Evolutionary conservation across 2,888 invertebrate genomes (phyloP).

Genomic region (Sussaba pulchella): DNA sequence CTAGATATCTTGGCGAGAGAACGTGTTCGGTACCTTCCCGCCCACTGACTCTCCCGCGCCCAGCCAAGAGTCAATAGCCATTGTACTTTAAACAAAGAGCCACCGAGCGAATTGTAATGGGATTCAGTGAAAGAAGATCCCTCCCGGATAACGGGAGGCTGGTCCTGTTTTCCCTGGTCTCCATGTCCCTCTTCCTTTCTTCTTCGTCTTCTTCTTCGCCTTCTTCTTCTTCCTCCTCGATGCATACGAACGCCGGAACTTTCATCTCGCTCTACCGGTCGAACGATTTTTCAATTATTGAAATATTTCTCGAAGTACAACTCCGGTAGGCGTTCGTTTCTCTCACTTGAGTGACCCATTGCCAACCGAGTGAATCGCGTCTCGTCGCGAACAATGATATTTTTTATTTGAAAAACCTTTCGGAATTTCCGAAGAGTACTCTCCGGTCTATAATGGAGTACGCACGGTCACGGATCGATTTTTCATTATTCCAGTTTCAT

Average conservation of each 20-base stretch:
- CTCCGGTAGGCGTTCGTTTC: slow-evolving; percentile 26
- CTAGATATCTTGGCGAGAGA: slow-evolving; percentile 52
- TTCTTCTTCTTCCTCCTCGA: slow-evolving; percentile 2
- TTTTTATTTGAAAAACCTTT: slow-evolving; percentile 41
- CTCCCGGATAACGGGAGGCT: slow-evolving; percentile 58
- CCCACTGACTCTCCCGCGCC: slow-evolving; percentile 68
- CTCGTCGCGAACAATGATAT: slow-evolving; percentile 58
- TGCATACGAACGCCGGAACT: background rate
- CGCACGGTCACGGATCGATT: background rate
- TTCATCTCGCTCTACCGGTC: slow-evolving; percentile 42
- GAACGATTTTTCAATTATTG: slow-evolving; percentile 68
- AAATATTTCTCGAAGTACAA: slow-evolving; percentile 59
- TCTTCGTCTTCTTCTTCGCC: background rate
- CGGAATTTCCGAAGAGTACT: background rate
- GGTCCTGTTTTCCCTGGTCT: slow-evolving; percentile 59
- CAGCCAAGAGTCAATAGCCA: slow-evolving; percentile 78
- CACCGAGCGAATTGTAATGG: slow-evolving; percentile 76
- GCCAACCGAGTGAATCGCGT: slow-evolving; percentile 37
- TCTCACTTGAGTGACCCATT: slow-evolving; percentile 62
- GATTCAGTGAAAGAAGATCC: slow-evolving; percentile 80
- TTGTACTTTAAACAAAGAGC: slow-evolving; percentile 81
- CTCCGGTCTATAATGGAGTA: background rate
- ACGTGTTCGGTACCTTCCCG: slow-evolving; percentile 48
- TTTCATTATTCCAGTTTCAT: background rate
- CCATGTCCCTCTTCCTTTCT: slow-evolving; percentile 43